Evolutionary conservation across 2,888 invertebrate genomes (phyloP).

Genomic region (Phanerotoma sp.): DNA sequence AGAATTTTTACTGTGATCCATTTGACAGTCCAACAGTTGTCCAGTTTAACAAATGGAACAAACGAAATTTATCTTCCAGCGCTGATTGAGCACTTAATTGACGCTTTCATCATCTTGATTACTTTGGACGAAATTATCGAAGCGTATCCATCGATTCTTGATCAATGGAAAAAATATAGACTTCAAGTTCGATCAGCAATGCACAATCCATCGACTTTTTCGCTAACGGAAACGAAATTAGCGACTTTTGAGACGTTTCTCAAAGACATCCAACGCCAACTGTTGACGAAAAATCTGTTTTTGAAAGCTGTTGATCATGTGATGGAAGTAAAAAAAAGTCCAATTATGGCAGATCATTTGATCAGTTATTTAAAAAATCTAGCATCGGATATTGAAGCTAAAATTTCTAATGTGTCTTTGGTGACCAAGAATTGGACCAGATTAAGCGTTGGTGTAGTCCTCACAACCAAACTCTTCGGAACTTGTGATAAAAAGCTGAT

Average conservation of each 20-base stretch:
- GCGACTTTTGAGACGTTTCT: conserved; percentile 71
- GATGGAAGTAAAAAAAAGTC: conserved; percentile 59
- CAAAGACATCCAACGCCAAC: conserved; percentile 67
- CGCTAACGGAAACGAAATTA: conserved; percentile 65
- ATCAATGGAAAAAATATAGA: conserved; percentile 79
- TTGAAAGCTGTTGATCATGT: conserved; percentile 57
- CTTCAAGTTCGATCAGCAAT: conserved; percentile 71
- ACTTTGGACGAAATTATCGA: conserved; percentile 70
- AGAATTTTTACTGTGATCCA: conserved; percentile 45
- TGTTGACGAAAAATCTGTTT: conserved; percentile 63
- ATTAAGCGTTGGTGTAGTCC: conserved; percentile 68
- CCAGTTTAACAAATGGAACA: conserved; percentile 43
- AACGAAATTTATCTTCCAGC: conserved; percentile 52
- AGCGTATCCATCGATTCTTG: conserved; percentile 61
- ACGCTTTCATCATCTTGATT: conserved; percentile 67
- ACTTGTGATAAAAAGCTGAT: conserved; percentile 75
- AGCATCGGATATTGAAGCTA: conserved; percentile 64
- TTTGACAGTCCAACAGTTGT: conserved; percentile 46
- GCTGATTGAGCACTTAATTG: conserved; percentile 64
- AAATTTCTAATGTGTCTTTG: conserved; percentile 52
- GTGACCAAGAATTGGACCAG: conserved; percentile 64
- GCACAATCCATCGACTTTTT: conserved; percentile 65
- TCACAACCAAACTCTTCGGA: conserved; percentile 73
- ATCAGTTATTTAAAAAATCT: conserved; percentile 67
- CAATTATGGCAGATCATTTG: conserved; percentile 66